These are phyloP conservation scores for Phaenicophaeus curvirostris DNA, from an alignment of 2,797 vertebrate species.

Conservation along the genomic window DNA sequence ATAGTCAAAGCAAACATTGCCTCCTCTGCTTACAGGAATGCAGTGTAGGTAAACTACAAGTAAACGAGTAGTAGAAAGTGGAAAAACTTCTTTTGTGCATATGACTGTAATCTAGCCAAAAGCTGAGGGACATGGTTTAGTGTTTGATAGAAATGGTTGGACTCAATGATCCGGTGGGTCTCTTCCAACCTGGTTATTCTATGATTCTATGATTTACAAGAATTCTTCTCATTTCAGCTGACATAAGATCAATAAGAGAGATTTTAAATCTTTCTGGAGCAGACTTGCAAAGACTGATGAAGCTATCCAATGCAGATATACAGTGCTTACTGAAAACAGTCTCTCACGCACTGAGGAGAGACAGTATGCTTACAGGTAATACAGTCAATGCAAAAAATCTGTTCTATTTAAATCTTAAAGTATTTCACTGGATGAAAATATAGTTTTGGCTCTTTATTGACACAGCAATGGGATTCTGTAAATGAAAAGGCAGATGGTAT, in stretches of 20 bases:
- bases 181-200: no score
- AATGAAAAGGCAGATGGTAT: background rate
- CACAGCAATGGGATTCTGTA: background rate
- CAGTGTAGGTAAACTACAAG: background rate
- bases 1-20: background rate
- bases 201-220: no score
- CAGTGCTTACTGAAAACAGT: conserved; percentile 77
- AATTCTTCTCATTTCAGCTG: conserved; percentile 68
- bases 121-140: no score
- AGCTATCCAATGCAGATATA: conserved; percentile 80
- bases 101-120: background rate
- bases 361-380: conserved; percentile 80
- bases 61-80: background rate
- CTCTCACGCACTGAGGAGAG: conserved; percentile 65
- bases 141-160: no score
- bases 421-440: background rate
- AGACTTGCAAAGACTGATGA: conserved; percentile 85
- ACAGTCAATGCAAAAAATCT: background rate
- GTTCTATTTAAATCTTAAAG: background rate
- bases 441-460: background rate
- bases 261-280: conserved; percentile 81
- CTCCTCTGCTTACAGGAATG: background rate
- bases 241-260: conserved; percentile 75
- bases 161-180: no score
- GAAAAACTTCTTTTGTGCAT: background rate